These are phyloP conservation scores for Ochotona curzoniae DNA, from an alignment of 2,113 vertebrate species.

Conservation along the genomic window DNA sequence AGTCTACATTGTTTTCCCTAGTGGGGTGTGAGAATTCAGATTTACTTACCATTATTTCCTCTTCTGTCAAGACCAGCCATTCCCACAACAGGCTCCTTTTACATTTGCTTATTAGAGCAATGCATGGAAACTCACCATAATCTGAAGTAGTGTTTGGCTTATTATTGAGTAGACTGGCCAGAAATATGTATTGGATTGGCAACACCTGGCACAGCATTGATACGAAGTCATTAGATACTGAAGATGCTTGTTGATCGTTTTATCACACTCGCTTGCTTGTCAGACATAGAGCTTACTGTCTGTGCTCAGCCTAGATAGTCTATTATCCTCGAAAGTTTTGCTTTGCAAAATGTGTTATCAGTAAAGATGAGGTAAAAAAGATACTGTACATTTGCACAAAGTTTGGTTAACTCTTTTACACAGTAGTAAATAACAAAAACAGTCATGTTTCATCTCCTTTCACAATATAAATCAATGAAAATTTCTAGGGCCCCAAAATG, in stretches of 20 bases:
- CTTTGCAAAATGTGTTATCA: constrained; percentile 69
- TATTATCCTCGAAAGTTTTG: constrained; percentile 62
- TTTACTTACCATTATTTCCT: constrained; percentile 1
- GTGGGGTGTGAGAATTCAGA: neutral
- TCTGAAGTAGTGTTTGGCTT: neutral
- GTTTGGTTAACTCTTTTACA: constrained; percentile 63
- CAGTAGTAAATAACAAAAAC: constrained; percentile 58
- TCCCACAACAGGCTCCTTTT: neutral
- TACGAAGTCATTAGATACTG: constrained; percentile 31
- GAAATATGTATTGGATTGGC: constrained; percentile 51
- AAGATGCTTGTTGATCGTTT: constrained; percentile 40
- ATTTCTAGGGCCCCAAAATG: constrained; percentile 50
- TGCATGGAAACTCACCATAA: constrained; percentile 34
- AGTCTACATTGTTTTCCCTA: neutral
- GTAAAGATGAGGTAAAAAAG: constrained; percentile 42
- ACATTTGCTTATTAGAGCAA: constrained; percentile 36
- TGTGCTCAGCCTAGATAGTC: constrained; percentile 18
- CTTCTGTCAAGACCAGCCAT: neutral
- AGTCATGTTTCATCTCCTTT: neutral
- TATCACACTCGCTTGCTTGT: constrained; percentile 2
- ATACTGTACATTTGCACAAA: constrained; percentile 44
- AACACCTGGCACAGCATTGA: neutral
- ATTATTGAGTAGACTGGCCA: neutral
- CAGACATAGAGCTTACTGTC: neutral
- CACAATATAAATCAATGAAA: neutral